Base-by-base conservation (phyloP, 2,113 vertebrate genomes). In the Epinephelus cyanopodus region DNA sequence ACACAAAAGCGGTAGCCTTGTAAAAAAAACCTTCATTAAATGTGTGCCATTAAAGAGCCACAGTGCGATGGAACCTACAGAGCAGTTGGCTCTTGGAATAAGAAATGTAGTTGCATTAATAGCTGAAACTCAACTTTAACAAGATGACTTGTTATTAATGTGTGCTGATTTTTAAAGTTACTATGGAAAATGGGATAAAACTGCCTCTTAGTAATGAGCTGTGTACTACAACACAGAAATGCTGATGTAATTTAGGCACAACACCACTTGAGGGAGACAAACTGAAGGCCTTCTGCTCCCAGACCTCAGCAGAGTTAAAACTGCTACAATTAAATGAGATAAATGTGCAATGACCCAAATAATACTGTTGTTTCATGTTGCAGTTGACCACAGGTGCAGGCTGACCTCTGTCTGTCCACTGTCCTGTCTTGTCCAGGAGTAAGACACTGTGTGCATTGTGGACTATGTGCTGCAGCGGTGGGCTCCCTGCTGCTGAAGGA, bases 251-350 rank as follows among this genome's bases (percentile, higher is more conserved):
- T 89, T 84, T 78, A 83, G 33, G 3, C 57, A 56, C n/a, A 85
- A 23, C 37, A 53, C 83, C 88, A 87, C 85, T 73, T 14, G 91
- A 87, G 87, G 91, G 90, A 7, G 80, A 83, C 89, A 93, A 76
- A 90, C 33, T 15, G 1, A 62, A 69, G 11, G 25, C 25, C 47
- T 63, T 62, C 64, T 65, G 63, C 62, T 73, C 62, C 42, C 52
- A 56, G 47, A 60, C 56, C 42, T 50, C 54, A 8, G 56, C 67
- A 57, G 14, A 52, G 47, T 17, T 48, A 8, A 71, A 75, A 63
- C 58, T 45, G 53, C 45, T 33, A 45, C 70, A 74, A 39, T 21
- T 63, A 73, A 83, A 50, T 69, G 25, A 63, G 67, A 64, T 45
- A 63, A 65, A 81, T 62, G 48, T 60, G 66, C 61, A 65, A 29